Base-by-base conservation (phyloP, 2,113 vertebrate species). In the Catagonus wagneri region DNA sequence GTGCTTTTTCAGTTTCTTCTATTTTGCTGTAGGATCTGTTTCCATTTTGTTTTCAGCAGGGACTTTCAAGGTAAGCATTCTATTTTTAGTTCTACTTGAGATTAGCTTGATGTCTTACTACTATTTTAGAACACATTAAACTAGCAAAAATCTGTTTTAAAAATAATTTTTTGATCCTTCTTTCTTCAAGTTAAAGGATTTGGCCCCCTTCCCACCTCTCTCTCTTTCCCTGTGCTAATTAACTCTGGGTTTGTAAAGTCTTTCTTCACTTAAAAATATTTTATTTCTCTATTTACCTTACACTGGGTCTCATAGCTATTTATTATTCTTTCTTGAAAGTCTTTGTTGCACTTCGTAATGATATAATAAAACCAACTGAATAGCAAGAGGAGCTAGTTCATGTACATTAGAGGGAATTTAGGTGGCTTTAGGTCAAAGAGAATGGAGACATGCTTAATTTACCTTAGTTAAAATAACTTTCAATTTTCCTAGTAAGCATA, bases 271-370 rank as follows among this genome's bases (percentile, higher is more conserved):
- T 72, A 83, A 83, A 86, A 78, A 63, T 39, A 83, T 27, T 68
- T 81, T 29, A n/a, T 92, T 86, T 87, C 32, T 72, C 66, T 78
- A 80, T 90, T 69, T 89, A 52, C 44, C 76, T 92, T 91, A 60
- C 60, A 44, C 54, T 68, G 19, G 32, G 32, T 60, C 39, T 39
- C 39, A 56, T 20, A 36, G 54, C 2, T 65, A 6, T 76, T 68
- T 83, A 36, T 69, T 86, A 44, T 27, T 65, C 23, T 54, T 19
- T 69, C 56, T 86, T 89, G 72, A 63, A 86, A 79, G 50, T 86
- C 13, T 68, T 81, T 29, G 50, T 58, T 39, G 11, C 0, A 79
- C 4, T 14, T 89, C 34, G 13, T 13, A 9, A 25, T 22, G 61
- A 60, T 52, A 11, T 66, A 74, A 52, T 9, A 88, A 39, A 32